These are phyloP conservation scores for Hapalemur alaotrensis DNA, from an alignment of 2,797 vertebrate genomes.

Conservation along the genomic window DNA sequence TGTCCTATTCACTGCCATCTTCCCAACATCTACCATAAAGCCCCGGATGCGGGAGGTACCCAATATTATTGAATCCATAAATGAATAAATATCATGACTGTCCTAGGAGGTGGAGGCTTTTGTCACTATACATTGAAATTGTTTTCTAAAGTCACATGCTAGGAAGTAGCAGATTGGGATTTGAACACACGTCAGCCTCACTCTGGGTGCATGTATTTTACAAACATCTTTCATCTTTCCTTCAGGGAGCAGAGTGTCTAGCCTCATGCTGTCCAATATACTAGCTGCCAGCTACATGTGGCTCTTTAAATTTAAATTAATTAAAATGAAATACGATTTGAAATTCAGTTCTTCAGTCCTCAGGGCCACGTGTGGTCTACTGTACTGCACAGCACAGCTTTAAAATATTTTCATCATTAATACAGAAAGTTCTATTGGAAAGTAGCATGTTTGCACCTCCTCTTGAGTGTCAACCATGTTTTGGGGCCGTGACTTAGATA, in stretches of 20 bases:
- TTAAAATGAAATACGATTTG: not conserved
- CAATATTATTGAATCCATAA: not conserved
- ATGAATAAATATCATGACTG: not conserved
- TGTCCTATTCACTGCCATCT: rapidly evolving
- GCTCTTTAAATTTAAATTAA: not conserved
- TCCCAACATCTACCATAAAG: not conserved
- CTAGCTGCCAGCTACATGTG: not conserved
- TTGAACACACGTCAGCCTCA: not conserved
- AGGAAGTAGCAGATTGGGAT: not conserved
- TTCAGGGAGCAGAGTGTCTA: not conserved
- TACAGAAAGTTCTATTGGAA: not conserved
- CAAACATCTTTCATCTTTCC: not conserved
- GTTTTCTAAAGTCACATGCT: not conserved
- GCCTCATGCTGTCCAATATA: not conserved
- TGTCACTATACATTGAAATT: not conserved
- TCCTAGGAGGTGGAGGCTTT: not conserved
- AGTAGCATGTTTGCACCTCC: not conserved
- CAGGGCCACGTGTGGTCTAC: too few relatives aligned
- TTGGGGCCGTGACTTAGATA: not conserved
- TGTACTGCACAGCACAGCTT: not conserved
- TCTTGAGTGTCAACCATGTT: not conserved
- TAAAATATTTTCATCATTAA: not conserved
- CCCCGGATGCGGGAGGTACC: not conserved
- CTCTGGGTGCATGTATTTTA: not conserved
- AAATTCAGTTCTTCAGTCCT: not conserved